Base-by-base conservation (phyloP, 1,140 invertebrate genomes). In the Zaprionus inermis region DNA sequence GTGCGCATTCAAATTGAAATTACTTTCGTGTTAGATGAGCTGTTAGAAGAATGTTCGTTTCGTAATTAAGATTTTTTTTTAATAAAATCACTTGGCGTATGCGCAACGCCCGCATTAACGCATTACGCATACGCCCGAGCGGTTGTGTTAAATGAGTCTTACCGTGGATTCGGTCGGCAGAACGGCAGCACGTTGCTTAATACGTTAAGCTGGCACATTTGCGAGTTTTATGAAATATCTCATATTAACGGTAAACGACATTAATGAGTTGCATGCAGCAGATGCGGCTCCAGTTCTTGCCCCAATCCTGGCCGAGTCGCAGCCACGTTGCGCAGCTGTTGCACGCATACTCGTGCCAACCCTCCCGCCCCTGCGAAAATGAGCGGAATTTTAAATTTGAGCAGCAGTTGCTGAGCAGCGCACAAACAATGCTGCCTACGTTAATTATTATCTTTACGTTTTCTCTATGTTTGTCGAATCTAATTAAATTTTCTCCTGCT, bases 401-500 rank as follows among this genome's bases (percentile, higher is more conserved):
- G 16, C 44, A 7, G 7, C 1, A 20, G 16, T 12, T 14, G 11
- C 30, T 9, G 30, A 32, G 30, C 30, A 32, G 24, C 3, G 2
- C 5, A 32, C 5, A 32, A 32, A 32, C 30, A 46, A 20, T 18
- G 44, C 44, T 46, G 4, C 1, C 24, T 5, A 28, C 30, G 7
- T 5, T 32, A 32, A 10, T 57, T 36, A 20, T 54, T 52, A 6
- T 44, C 46, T 68, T 54, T n/a, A n/a, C n/a, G n/a, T n/a, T n/a
- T 49, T 56, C 41, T 10, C 28, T 18, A 16, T 46, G 49, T 76
- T 65, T 57, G 30, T 36, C 20, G 46, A 66, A 20, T 65, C 55
- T 70, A 85, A 85, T 81, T 75, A 85, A 67, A 69, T 85, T 69
- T 52, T 55, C 41, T 14, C 30, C 44, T 36, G 28, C 56, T 28